Percentiles rank a stretch among this genome's conserved stretches.
Conservation (phyloP, 2,113 vertebrate genomes). For the Mugil cephalus region DNA sequence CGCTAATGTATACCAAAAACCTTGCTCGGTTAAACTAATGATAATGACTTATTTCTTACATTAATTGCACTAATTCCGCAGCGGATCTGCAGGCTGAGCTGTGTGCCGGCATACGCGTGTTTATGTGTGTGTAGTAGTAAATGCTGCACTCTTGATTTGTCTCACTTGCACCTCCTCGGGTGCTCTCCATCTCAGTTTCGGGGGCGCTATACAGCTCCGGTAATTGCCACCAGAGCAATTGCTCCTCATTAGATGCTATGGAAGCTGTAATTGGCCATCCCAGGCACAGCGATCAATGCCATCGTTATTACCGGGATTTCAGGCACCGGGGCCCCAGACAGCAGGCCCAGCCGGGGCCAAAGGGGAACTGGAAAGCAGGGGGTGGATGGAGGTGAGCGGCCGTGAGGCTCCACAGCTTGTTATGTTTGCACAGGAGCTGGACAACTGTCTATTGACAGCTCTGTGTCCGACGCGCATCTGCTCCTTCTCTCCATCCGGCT, state of each 20-base stretch:
- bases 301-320: conserved; percentile 74
- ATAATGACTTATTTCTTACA: background rate
- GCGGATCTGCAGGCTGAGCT: background rate
- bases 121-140: background rate
- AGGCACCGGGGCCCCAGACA: conserved; percentile 55
- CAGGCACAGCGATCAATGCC: conserved; percentile 77
- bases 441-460: conserved; percentile 57
- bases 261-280: conserved; percentile 80
- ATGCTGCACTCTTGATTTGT: conserved; percentile 43
- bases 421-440: conserved; percentile 39
- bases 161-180: conserved; percentile 43
- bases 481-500: conserved; percentile 44
- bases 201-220: conserved; percentile 45
- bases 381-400: too few species aligned
- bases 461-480: conserved; percentile 33
- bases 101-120: background rate
- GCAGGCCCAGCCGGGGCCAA: conserved; percentile 51
- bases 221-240: conserved; percentile 80
- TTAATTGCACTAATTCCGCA: background rate
- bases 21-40: background rate
- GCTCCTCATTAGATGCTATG: conserved; percentile 81
- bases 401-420: conserved; percentile 63
- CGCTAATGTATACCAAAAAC: background rate
- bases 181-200: conserved; percentile 52
- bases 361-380: conserved; percentile 43